Evolutionary conservation across 2,797 vertebrate genomes (phyloP).

Genomic region (Podarcis siculus): DNA sequence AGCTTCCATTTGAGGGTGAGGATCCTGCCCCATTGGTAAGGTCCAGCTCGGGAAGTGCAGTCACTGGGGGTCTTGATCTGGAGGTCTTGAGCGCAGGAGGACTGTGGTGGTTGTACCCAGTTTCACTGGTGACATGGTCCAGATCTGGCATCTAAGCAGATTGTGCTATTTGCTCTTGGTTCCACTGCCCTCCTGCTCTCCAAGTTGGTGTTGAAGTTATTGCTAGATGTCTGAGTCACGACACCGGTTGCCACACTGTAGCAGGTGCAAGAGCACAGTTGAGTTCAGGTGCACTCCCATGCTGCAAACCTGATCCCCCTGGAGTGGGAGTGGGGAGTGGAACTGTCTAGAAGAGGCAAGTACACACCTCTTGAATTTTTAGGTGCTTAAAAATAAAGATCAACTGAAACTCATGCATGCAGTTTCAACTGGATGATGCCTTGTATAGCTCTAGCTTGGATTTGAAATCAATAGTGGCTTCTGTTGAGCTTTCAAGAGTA

Average conservation of each 20-base stretch:
- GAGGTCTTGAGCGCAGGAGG: background rate
- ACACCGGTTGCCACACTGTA: background rate
- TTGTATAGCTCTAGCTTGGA: background rate
- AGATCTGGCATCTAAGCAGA: background rate
- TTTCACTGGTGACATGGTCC: background rate
- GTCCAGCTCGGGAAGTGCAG: background rate
- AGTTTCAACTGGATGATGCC: background rate
- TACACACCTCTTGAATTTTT: background rate
- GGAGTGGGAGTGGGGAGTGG: too few species aligned
- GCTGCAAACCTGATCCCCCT: background rate
- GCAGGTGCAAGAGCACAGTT: background rate
- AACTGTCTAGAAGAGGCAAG: background rate
- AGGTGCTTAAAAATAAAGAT: background rate
- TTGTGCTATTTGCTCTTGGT: background rate
- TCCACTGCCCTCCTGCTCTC: too few species aligned
- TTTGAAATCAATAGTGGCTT: background rate
- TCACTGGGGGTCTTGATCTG: too few species aligned
- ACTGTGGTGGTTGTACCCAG: background rate
- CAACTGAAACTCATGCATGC: background rate
- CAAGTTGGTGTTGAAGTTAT: background rate
- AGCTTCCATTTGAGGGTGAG: background rate
- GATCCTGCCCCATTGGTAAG: background rate
- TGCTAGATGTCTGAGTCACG: background rate
- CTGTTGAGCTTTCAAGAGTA: background rate
- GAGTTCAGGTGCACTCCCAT: background rate